Percentiles rank a stretch among this genome's conserved stretches.
These are phyloP conservation scores for Vireo altiloquus DNA, from an alignment of 2,113 vertebrate genomes.

Conservation along the genomic window DNA sequence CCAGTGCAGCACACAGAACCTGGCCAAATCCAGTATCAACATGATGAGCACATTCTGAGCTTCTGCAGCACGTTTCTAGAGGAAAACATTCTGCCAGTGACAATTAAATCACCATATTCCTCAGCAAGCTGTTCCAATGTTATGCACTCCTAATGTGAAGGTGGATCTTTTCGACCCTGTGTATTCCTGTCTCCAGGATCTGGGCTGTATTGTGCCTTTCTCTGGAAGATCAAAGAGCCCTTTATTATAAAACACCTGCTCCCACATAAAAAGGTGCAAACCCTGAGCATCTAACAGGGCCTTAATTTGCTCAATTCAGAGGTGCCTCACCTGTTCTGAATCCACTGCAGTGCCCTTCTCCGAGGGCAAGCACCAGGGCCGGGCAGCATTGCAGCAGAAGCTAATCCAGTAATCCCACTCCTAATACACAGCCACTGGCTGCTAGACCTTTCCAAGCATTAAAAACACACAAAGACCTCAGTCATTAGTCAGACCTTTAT, in stretches of 20 bases:
- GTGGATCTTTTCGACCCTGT: not conserved
- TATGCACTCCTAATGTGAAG: not conserved
- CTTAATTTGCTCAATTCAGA: not conserved
- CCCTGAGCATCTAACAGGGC: not conserved
- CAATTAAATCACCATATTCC: not conserved
- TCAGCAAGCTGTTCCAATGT: not conserved
- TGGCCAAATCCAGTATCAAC: not conserved
- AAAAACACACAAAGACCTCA: not conserved
- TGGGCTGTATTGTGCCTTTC: not conserved
- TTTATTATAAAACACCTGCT: not conserved
- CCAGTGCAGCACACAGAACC: not conserved
- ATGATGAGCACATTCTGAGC: not conserved
- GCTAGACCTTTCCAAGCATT: not conserved
- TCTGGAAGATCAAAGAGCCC: not conserved
- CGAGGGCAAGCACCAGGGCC: not conserved
- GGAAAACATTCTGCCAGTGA: not conserved
- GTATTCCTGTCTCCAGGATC: rapidly evolving
- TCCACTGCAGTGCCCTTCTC: not conserved
- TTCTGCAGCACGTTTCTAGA: not conserved
- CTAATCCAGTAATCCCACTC: not conserved
- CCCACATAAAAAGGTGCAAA: not conserved
- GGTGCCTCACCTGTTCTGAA: not conserved
- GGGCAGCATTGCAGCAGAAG: not conserved
- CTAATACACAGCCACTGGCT: not conserved
- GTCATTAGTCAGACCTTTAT: not conserved